Conservation (phyloP, 2,113 vertebrate species). For the Heloderma charlesbogerti region DNA sequence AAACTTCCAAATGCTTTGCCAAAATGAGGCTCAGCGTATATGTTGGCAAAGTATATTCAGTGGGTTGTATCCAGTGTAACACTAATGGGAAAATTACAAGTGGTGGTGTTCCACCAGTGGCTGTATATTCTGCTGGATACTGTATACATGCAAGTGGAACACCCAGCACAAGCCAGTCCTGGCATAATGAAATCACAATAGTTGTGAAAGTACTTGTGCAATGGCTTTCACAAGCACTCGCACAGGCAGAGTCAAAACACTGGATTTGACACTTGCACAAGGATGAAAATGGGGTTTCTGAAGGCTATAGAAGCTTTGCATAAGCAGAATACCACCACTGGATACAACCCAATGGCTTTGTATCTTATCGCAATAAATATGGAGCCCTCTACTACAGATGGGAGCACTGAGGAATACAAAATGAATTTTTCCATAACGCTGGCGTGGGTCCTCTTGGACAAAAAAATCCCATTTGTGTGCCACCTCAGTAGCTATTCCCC, state of each 20-base stretch:
- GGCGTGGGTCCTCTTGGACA: not conserved
- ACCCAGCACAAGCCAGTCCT: not conserved
- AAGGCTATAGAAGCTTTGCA: not conserved
- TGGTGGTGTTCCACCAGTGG: not conserved
- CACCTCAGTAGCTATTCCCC: not conserved
- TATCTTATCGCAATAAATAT: not conserved
- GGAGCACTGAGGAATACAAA: not conserved
- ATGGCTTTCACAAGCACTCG: not conserved
- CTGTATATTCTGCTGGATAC: not conserved
- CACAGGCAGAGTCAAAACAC: not conserved
- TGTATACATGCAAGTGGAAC: not conserved
- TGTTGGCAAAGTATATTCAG: not conserved
- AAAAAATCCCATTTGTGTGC: not conserved
- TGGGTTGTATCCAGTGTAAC: not conserved
- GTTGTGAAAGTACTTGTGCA: not conserved
- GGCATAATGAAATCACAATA: not conserved
- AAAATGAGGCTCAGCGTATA: not conserved
- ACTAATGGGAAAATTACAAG: not conserved
- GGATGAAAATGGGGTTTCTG: not conserved
- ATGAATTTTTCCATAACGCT: not conserved
- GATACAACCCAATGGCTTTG: too few species aligned
- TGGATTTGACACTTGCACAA: not conserved
- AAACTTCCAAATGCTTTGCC: not conserved
- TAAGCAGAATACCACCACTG: not conserved
- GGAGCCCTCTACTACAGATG: not conserved